Conservation (phyloP, 2,888 invertebrate genomes). For the Apotomis turbidana region DNA sequence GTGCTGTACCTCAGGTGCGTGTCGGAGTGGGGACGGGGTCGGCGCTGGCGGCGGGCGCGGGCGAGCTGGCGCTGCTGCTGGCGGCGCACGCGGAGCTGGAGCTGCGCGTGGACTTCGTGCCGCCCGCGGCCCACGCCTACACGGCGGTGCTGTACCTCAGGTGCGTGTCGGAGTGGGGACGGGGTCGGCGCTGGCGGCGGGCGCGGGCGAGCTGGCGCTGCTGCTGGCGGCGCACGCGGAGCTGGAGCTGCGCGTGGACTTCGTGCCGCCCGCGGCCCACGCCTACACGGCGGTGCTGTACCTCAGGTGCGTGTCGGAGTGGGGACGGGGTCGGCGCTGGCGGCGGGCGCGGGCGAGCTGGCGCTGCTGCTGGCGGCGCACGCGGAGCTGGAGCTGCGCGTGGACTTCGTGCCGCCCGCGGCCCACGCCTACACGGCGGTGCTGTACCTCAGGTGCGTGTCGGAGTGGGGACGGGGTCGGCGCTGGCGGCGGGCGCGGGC, state of each 20-base stretch:
- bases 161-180: no score
- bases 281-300: slow-evolving; percentile 79
- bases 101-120: slow-evolving; percentile 76
- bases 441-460: slow-evolving; percentile 58
- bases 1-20: slow-evolving; percentile 63
- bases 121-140: slow-evolving; percentile 67
- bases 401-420: slow-evolving; percentile 76
- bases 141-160: slow-evolving; percentile 74
- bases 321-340: slow-evolving; percentile 32
- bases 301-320: not conserved
- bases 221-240: slow-evolving; percentile 84
- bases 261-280: slow-evolving; percentile 70
- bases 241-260: slow-evolving; percentile 74
- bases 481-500: slow-evolving; percentile 42
- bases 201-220: slow-evolving; percentile 48
- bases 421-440: slow-evolving; percentile 74
- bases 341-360: slow-evolving; percentile 39
- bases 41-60: slow-evolving; percentile 43
- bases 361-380: slow-evolving; percentile 83
- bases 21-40: not conserved
- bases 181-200: slow-evolving; percentile 41
- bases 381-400: slow-evolving; percentile 73
- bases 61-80: slow-evolving; percentile 58
- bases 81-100: slow-evolving; percentile 52
- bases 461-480: slow-evolving; percentile 3